Conservation (phyloP, 2,113 vertebrate species). For the Mesocricetus auratus region DNA sequence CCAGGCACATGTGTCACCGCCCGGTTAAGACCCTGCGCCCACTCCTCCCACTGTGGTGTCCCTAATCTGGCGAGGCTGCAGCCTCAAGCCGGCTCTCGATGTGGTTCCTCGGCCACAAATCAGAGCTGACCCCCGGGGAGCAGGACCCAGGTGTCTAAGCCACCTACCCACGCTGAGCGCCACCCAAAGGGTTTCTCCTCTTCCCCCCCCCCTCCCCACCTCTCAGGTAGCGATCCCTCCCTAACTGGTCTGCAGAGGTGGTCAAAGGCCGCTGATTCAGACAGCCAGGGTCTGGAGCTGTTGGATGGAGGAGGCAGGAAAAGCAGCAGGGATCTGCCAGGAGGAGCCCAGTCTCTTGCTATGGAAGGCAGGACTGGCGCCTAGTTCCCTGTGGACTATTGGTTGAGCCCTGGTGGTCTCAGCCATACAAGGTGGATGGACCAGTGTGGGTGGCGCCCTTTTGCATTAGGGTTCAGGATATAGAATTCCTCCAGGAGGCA, state of each 20-base stretch:
- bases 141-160: not conserved
- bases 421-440: rapidly evolving
- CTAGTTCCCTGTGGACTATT: not conserved
- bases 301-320: not conserved
- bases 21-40: not conserved
- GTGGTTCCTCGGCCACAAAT: not conserved
- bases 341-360: not conserved
- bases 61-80: not conserved
- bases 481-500: not conserved
- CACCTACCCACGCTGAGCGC: not conserved
- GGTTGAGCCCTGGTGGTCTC: not conserved
- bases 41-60: not conserved
- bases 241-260: not conserved
- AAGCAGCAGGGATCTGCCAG: not conserved
- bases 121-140: not conserved
- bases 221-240: not conserved
- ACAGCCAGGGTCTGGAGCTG: not conserved
- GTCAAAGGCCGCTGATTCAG: rapidly evolving
- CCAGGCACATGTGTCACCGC: not conserved
- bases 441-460: rapidly evolving
- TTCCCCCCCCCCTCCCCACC: not conserved
- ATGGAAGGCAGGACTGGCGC: rapidly evolving
- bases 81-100: not conserved
- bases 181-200: not conserved
- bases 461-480: not conserved